phyloP scores from a whole-genome alignment of 2,888 invertebrate species.

The Ditylenchus weischeri region DNA sequence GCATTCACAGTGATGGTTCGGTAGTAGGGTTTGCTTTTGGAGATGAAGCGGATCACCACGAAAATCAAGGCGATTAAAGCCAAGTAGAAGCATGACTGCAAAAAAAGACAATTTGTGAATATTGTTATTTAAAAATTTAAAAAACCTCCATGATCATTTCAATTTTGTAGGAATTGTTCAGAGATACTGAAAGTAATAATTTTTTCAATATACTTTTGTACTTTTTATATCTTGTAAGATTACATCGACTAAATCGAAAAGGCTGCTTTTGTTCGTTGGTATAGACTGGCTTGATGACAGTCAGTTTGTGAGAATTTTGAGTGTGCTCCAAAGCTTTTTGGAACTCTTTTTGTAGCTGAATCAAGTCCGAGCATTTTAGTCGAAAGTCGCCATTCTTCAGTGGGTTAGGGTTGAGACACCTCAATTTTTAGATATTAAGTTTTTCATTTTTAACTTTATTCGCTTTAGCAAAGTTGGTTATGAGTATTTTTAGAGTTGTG shows the following conservation, averaged over 20 bases:
- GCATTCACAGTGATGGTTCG: conserved; percentile 25
- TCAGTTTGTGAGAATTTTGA: conserved; percentile 13
- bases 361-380: conserved; percentile 20
- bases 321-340: conserved; percentile 18
- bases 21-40: conserved; percentile 19
- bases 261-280: background rate
- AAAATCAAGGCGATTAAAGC: conserved; percentile 22
- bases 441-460: no score
- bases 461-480: no score
- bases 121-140: no score
- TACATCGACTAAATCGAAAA: background rate
- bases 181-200: background rate
- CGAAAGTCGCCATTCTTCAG: conserved; percentile 30
- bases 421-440: no score
- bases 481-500: no score
- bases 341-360: conserved; percentile 11
- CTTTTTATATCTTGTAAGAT: no score
- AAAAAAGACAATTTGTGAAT: no score
- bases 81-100: conserved; percentile 21
- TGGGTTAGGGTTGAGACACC: conserved; percentile 31
- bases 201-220: no score
- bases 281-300: conserved; percentile 2
- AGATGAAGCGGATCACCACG: conserved; percentile 26
- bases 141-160: conserved; percentile 2
- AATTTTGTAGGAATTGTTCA: background rate